phyloP scores from a whole-genome alignment of 2,113 vertebrate species.

The Chionodraco myersi region DNA sequence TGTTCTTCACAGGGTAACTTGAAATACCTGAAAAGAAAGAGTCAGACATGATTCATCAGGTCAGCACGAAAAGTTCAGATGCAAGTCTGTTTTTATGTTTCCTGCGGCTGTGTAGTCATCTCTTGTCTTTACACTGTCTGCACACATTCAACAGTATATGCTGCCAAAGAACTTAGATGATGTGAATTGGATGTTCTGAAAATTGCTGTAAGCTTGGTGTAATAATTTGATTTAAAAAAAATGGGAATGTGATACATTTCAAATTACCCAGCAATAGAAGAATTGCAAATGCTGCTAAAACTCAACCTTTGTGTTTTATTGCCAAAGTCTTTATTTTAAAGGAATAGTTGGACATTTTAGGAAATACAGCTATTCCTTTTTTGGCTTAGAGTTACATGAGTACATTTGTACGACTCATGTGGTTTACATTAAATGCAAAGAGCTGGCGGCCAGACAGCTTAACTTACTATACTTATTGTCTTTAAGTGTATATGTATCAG shows the following conservation, averaged over 20 bases:
- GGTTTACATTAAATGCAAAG: neutral
- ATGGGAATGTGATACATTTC: neutral
- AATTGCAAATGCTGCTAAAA: neutral
- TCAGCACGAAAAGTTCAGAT: constrained; percentile 1
- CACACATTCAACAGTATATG: neutral
- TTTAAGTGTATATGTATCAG: too few relatives aligned
- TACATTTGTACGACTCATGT: neutral
- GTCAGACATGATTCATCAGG: constrained; percentile 32
- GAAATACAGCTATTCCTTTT: neutral
- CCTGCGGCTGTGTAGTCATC: constrained; percentile 9
- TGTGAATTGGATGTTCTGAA: too few relatives aligned
- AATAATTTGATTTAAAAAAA: too few relatives aligned
- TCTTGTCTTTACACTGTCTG: neutral
- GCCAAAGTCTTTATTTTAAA: neutral
- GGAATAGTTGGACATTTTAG: neutral
- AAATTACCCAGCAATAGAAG: neutral
- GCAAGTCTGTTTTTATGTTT: neutral
- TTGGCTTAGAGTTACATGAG: neutral
- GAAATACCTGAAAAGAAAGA: constrained; percentile 19
- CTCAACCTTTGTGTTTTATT: too few relatives aligned
- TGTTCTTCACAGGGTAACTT: neutral
- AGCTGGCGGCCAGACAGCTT: too few relatives aligned
- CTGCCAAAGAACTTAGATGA: neutral
- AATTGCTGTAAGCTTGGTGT: neutral
- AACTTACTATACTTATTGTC: too few relatives aligned